Evolutionary conservation across 2,888 invertebrate species (phyloP), one percentile per base, ranked within the genome.

Genomic region (Boloria selene): DNA sequence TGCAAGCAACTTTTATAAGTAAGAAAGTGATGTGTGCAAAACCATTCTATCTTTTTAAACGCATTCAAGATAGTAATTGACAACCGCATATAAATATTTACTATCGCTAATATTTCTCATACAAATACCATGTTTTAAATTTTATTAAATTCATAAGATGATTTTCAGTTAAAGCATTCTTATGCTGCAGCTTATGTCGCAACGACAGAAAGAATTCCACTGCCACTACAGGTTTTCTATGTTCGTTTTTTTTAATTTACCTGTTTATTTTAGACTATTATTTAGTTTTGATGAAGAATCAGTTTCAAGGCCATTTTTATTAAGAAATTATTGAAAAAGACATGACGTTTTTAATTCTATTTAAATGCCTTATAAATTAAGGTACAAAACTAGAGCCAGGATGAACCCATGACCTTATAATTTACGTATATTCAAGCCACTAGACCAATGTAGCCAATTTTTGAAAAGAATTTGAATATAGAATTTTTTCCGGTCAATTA

Each of bases 131-230:
- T 82, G 83, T 84, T 82, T 80, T 83, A 84, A 86, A 82, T 87
- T 86, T 86, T 88, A 81, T 82, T 86, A 86, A 83, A 83, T 88
- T 91, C 90, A 90, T 91, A 91, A 91, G 90, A 90, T 81, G 80
- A 81, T 87, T 90, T 90, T 86, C 86, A 83, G 81, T 89, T 90
- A 90, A 90, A 91, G 90, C 91, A 86, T 87, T 82, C 76, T 81
- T 86, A 88, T 87, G 89, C 89, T 89, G 88, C 84, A 77, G 77
- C 65, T 65, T 69, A 66, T 58, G 51, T 58, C 55, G 13, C 22
- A 53, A 59, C 42, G 65, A 64, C 61, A 47, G 65, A 62, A 64
- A 63, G 5, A 62, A 47, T 51, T 60, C 61, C 61, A 65, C 62
- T 61, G 61, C 55, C 31, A 38, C 7, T 38, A 38, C 31, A 38